A percentile compares a stretch with the other conserved stretches of the same genome.
Conservation (phyloP, 2,888 invertebrate species). For the Phanerotoma sp. region DNA sequence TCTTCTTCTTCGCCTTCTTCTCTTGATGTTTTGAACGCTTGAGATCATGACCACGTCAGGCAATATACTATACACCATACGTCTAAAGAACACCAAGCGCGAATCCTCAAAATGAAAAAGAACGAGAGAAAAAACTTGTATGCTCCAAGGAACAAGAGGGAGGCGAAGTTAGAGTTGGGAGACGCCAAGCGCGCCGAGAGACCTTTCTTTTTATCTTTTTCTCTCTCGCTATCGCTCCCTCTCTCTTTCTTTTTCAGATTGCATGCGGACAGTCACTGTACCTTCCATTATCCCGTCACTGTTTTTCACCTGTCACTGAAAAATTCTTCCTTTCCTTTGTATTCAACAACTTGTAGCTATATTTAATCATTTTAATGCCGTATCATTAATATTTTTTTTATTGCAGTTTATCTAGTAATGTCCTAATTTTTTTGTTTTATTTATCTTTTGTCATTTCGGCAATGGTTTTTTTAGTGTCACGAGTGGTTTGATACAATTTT, state of each 20-base stretch:
- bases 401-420: too few relatives aligned
- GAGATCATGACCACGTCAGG: conserved; percentile 7
- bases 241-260: conserved; percentile 21
- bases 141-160: conserved; percentile 3
- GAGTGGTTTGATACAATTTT: too few relatives aligned
- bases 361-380: neutral
- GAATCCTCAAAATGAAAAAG: neutral
- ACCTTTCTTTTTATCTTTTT: conserved; percentile 39
- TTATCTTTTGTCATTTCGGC: too few relatives aligned
- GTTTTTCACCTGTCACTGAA: conserved; percentile 5
- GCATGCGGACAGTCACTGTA: conserved; percentile 12
- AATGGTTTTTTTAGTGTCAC: too few relatives aligned
- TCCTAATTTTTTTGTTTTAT: too few relatives aligned
- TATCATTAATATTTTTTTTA: too few relatives aligned
- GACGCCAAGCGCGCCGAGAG: conserved; percentile 20
- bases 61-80: neutral
- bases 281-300: conserved; percentile 13
- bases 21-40: conserved; percentile 10
- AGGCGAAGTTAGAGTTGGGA: conserved; percentile 10
- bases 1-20: too few relatives aligned
- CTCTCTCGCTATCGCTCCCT: too few relatives aligned
- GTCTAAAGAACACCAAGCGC: neutral
- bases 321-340: neutral
- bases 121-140: neutral
- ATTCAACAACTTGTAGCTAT: neutral